Conservation (phyloP, 2,888 invertebrate genomes). For the Lobophora halterata region DNA sequence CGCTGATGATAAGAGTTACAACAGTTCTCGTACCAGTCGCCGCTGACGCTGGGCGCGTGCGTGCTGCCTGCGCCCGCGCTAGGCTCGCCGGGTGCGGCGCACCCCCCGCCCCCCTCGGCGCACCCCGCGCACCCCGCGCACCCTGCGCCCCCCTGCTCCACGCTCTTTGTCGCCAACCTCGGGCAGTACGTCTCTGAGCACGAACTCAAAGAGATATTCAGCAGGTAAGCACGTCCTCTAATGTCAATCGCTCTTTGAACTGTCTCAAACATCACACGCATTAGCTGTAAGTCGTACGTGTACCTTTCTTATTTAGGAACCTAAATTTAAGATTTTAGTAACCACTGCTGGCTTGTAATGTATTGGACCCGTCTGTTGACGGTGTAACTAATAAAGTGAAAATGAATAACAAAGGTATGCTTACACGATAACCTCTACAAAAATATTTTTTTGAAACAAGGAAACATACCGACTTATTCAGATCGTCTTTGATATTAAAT, state of each 20-base stretch:
- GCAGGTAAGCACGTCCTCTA: no score
- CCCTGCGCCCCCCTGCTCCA: conserved; percentile 95
- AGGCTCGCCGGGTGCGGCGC: conserved; percentile 92
- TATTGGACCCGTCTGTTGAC: no score
- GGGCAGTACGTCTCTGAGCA: conserved; percentile 99
- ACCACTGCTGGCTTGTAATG: no score
- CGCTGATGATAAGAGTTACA: background rate
- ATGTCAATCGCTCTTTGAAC: no score
- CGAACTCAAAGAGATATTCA: conserved; percentile 98
- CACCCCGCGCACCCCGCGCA: conserved; percentile 80
- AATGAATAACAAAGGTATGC: no score
- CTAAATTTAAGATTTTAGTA: no score
- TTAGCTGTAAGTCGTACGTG: no score
- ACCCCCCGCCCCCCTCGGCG: conserved; percentile 79
- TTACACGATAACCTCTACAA: no score
- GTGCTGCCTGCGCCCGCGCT: conserved; percentile 96
- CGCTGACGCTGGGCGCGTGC: conserved; percentile 85
- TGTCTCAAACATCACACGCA: no score
- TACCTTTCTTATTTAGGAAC: no score
- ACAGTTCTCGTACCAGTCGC: conserved; percentile 53
- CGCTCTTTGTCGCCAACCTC: conserved; percentile 98
- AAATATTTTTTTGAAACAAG: no score
- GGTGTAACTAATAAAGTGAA: no score
- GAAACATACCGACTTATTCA: conserved; percentile 25
- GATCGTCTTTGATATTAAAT: background rate